Conservation (phyloP, 2,888 invertebrate species). For the Mesochorus sp. region DNA sequence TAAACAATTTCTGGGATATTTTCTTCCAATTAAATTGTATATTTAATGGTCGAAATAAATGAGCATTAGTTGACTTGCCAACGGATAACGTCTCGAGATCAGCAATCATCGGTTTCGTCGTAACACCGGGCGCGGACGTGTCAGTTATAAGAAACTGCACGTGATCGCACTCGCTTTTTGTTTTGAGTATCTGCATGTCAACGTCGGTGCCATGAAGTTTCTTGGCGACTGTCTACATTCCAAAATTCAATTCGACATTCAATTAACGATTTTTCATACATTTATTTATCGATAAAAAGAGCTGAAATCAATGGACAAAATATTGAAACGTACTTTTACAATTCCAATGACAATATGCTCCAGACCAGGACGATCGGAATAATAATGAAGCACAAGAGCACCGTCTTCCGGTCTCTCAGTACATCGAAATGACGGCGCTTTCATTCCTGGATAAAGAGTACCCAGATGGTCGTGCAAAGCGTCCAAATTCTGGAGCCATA, state of each 20-base stretch:
- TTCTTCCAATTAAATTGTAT: no score
- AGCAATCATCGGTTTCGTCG: constrained; percentile 87
- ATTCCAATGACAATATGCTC: constrained; percentile 98
- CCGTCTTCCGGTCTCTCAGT: constrained; percentile 95
- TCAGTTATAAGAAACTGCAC: constrained; percentile 96
- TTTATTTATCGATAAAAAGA: not conserved
- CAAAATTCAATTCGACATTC: not conserved
- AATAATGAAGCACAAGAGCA: constrained; percentile 95
- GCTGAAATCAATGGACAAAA: not conserved
- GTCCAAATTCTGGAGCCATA: constrained; percentile 91
- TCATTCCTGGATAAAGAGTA: constrained; percentile 96
- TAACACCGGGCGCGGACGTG: constrained; percentile 87
- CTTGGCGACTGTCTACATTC: constrained; percentile 92
- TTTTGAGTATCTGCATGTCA: constrained; percentile 94
- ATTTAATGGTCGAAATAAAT: not conserved
- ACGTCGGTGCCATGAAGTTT: constrained; percentile 96
- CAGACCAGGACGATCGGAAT: constrained; percentile 96
- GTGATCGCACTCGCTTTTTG: constrained; percentile 94
- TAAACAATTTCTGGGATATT: not conserved
- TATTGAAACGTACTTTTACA: constrained; percentile 88
- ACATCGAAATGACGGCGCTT: constrained; percentile 97
- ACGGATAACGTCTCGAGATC: constrained; percentile 89
- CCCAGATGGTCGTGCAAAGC: constrained; percentile 97
- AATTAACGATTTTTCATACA: not conserved
- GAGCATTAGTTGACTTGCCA: constrained; percentile 82